A percentile compares a stretch with the other conserved stretches of the same genome.
Conservation (phyloP, 1,140 invertebrate genomes). For the Hetaerina americana region DNA sequence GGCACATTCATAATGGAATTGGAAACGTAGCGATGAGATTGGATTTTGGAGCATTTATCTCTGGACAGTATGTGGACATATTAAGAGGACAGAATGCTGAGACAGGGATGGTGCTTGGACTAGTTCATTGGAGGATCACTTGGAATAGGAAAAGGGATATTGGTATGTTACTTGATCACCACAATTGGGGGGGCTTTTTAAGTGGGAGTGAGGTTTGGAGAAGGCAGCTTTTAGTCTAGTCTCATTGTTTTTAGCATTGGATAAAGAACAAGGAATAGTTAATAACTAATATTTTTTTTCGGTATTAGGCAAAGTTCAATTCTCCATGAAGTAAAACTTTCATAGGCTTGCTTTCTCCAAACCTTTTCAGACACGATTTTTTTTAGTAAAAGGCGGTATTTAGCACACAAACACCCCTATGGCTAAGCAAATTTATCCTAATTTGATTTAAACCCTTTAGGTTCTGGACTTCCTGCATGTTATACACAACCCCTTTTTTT, state of each 20-base stretch:
- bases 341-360: background rate
- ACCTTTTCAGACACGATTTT: background rate
- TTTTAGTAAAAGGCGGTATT: background rate
- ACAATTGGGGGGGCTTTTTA: background rate
- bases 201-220: background rate
- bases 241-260: too few species aligned
- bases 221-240: background rate
- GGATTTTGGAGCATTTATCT: too few species aligned
- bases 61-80: too few species aligned
- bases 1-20: too few species aligned
- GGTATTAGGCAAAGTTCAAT: too few species aligned
- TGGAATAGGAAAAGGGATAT: background rate
- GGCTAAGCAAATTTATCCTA: background rate
- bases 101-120: too few species aligned
- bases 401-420: background rate
- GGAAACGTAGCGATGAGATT: too few species aligned
- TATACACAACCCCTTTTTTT: background rate
- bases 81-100: too few species aligned
- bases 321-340: background rate
- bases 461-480: background rate
- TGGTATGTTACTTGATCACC: background rate
- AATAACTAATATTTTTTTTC: background rate
- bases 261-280: too few species aligned
- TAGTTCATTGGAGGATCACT: too few species aligned
- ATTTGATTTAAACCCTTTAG: background rate